Evolutionary conservation across 35 echinoderm and acorn worm species (phyloP).

Genomic region (Hemicentrotus pulcherrimus): DNA sequence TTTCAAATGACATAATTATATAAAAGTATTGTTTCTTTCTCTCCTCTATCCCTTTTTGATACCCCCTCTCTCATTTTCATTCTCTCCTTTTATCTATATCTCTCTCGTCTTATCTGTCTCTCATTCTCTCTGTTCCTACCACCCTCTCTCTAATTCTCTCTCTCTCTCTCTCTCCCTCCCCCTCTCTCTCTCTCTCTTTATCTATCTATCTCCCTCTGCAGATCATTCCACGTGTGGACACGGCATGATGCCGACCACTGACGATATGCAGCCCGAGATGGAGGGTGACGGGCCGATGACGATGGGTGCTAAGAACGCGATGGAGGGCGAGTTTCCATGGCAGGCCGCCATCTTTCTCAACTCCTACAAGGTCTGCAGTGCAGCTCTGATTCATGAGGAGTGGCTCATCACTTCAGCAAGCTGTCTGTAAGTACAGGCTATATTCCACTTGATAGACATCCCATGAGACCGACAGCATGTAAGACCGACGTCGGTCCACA

Average conservation of each 20-base stretch:
- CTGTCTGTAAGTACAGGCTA: conserved; percentile 28
- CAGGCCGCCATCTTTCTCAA: conserved; percentile 41
- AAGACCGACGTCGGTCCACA: no score
- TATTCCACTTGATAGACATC: no score
- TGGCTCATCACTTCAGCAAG: conserved; percentile 28
- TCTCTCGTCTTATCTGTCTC: no score
- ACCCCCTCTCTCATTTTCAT: no score
- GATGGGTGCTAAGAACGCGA: not conserved
- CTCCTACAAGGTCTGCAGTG: conserved; percentile 15
- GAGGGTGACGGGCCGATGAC: not conserved
- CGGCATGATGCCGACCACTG: not conserved
- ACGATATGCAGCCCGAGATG: not conserved
- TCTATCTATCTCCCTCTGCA: not conserved
- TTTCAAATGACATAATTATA: no score
- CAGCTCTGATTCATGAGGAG: conserved; percentile 14
- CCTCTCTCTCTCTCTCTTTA: not conserved
- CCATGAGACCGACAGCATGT: no score
- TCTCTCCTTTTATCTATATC: no score
- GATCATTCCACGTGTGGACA: conserved; percentile 26
- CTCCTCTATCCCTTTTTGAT: no score
- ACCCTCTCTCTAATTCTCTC: not conserved
- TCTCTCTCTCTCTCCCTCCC: not conserved
- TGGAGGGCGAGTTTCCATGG: conserved; percentile 32
- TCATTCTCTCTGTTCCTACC: not conserved
- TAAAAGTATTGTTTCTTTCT: no score